Evolutionary conservation across 2,888 invertebrate genomes (phyloP), one percentile per base, ranked within the genome.

Genomic region (Trilocha varians): DNA sequence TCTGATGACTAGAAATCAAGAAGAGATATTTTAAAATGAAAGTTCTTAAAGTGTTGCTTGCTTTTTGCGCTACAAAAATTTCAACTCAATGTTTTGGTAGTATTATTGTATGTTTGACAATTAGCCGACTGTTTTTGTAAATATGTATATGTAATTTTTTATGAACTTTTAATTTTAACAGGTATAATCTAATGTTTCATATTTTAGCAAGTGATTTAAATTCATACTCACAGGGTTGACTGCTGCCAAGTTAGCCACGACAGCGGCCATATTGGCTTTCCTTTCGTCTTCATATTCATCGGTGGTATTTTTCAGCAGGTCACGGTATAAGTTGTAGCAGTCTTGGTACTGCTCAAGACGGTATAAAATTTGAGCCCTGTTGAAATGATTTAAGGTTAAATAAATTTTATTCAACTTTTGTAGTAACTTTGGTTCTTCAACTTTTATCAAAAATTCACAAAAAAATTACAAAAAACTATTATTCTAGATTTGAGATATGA

Each of bases 281-380:
- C 99, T 89, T 77, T 99, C 98, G 67, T 96, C 95, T 70, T 98
- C 97, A 86, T 95, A 98, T 41, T 98, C 98, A 85, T 99, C 97
- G 42, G 91, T 90, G 36, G 92, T 91, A 62, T 95, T 95, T 73
- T 96, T 96, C n/a, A 97, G 93, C 3, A 98, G 91, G 50, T 96
- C 94, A 51, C 92, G 89, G 69, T 98, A 98, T 0, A 93, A 83
- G 37, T 91, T 88, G 64, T 93, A 93, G 62, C 97, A 95, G 46
- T 98, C 95, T 46, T 93, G 90, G 70, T 93, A 99, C 51, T 88
- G 88, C 71, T 96, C 96, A 40, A 95, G 71, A 13, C 95, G 90
- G 71, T 96, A 96, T 16, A 94, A 77, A 55, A 98, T 93, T 87
- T 99, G 98, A 40, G 97, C 96, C 64, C 88, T 86, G 52, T 8